Base-by-base conservation (phyloP, 2,113 vertebrate genomes). In the Calidris pugnax region DNA sequence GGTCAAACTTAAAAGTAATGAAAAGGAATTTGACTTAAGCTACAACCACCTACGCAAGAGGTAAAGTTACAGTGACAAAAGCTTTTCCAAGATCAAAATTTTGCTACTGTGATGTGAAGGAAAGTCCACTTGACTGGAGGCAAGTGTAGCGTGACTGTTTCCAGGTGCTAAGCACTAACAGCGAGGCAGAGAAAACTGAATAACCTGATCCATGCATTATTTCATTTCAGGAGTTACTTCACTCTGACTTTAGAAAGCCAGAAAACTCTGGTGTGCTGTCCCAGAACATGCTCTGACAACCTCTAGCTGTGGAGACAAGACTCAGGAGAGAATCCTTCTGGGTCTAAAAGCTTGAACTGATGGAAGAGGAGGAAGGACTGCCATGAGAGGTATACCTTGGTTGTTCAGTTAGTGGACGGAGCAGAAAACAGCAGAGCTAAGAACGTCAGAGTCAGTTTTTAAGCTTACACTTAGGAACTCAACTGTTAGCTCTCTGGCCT, bases 361-460 rank as follows among this genome's bases (percentile, higher is more conserved):
- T 23, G 4, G 28, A 78, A 82, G 35, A 83, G 18, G 24, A 67
- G 4, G 28, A 57, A 53, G 32, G 13, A 43, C 21, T 77, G 60
- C 51, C n/a, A 18, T 27, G 9, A 50, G 64, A 89, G 8, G 32
- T 21, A 5, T 5, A 71, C 0, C 0, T 1, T 24, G 33, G 67
- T 12, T 12, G 5, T 21, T 63, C 53, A 64, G 43, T 1, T 63
- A 59, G 57, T 9, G 37, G 32, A 83, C 11, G 20, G n/a, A 85
- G 7, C 1, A 79, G 33, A 50, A 71, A 82, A 64, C 15, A 79
- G 41, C 57, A 80, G 30, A 71, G 37, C 69, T 75, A 50, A 41
- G 77, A 71, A 66, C 2, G 3, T 26, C 20, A 67, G 47, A 24
- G 28, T 39, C 14, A 56, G 12, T 15, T 85, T 56, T 72, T 68